Percentiles rank a stretch among this genome's conserved stretches.
Conservation (phyloP, 2,888 invertebrate genomes). For the Drosophila hamatofila region DNA sequence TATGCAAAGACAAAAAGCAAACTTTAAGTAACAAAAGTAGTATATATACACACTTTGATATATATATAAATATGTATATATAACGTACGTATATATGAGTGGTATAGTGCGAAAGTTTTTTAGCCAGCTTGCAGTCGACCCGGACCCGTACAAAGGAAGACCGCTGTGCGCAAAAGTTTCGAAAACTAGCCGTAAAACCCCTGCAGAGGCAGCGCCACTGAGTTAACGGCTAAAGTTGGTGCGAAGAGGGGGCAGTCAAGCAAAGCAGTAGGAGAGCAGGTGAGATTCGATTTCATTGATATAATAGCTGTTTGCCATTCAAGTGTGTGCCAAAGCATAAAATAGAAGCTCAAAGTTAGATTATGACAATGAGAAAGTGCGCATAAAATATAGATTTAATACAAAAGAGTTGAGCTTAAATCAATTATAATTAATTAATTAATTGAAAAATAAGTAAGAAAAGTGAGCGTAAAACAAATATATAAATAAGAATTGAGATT, state of each 20-base stretch:
- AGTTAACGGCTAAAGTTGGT: constrained; percentile 39
- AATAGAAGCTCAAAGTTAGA: neutral
- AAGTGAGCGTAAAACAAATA: too few relatives aligned
- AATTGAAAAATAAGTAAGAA: neutral
- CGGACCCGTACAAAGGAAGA: constrained; percentile 30
- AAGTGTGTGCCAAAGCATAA: constrained; percentile 43
- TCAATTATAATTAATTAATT: neutral
- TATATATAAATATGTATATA: constrained; percentile 6
- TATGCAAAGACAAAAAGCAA: constrained; percentile 77
- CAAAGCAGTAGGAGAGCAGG: constrained; percentile 44
- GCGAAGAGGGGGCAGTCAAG: neutral
- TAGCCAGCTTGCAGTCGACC: constrained; percentile 28
- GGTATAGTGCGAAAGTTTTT: constrained; percentile 69
- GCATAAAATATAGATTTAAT: neutral
- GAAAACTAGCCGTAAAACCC: constrained; percentile 73
- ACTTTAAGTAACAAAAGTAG: constrained; percentile 79
- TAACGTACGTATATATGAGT: constrained; percentile 28
- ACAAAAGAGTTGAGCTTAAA: neutral
- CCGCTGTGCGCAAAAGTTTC: constrained; percentile 66
- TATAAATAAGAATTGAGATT: too few relatives aligned
- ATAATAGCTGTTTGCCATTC: constrained; percentile 51
- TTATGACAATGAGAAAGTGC: constrained; percentile 18
- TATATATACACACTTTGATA: constrained; percentile 26
- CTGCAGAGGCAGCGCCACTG: constrained; percentile 49
- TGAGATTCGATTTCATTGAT: constrained; percentile 78